Percentiles rank a stretch among this genome's conserved stretches.
phyloP scores from a whole-genome alignment of 2,888 invertebrate species.

The Drosophila mimetica region DNA sequence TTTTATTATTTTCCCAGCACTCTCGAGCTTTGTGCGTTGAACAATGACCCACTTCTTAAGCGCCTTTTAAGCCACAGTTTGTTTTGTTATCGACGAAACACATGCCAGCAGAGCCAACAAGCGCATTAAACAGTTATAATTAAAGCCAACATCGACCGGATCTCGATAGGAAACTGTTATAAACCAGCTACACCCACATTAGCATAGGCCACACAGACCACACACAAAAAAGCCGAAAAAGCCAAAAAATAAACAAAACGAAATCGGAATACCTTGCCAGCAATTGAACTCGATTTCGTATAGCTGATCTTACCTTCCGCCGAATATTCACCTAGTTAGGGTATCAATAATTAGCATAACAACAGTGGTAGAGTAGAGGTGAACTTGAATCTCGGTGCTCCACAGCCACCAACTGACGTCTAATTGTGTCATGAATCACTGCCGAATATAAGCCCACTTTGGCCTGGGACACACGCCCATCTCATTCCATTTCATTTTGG shows the following conservation, averaged over 20 bases:
- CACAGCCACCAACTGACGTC: constrained; percentile 29
- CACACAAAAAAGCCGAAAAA: not conserved
- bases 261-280: constrained; percentile 24
- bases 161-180: constrained; percentile 53
- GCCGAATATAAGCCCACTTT: constrained; percentile 17
- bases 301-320: not conserved
- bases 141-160: constrained; percentile 28
- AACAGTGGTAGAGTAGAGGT: constrained; percentile 53
- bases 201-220: constrained; percentile 44
- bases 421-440: constrained; percentile 74
- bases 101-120: constrained; percentile 4
- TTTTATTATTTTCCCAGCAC: constrained; percentile 32
- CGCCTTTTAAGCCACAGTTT: constrained; percentile 25
- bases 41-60: constrained; percentile 53
- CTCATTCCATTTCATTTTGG: constrained; percentile 42
- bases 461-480: constrained; percentile 49
- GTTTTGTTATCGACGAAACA: constrained; percentile 14
- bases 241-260: constrained; percentile 21
- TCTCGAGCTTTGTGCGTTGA: constrained; percentile 20
- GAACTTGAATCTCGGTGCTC: constrained; percentile 68
- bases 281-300: constrained; percentile 33
- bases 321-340: constrained; percentile 15
- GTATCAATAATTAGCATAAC: constrained; percentile 64
- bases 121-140: constrained; percentile 60
- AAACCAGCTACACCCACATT: constrained; percentile 70